Evolutionary conservation across 2,888 invertebrate genomes (phyloP).

Genomic region (Eupithecia centaureata): DNA sequence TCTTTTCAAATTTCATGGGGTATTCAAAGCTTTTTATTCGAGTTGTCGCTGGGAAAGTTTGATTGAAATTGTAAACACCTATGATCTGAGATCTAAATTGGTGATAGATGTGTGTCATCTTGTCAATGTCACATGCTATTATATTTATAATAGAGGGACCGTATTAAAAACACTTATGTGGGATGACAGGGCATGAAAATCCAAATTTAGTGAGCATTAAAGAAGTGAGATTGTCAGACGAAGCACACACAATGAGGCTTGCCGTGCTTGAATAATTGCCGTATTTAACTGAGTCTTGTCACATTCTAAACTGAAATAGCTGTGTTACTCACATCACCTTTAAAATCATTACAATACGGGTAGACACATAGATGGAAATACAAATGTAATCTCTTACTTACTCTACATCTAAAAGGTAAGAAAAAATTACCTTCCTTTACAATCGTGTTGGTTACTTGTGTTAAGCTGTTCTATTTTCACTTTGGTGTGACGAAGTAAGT

Average conservation of each 20-base stretch:
- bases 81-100: conserved; percentile 43
- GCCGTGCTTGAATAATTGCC: conserved; percentile 77
- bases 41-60: conserved; percentile 23
- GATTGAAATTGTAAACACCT: conserved; percentile 24
- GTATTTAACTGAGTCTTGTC: conserved; percentile 69
- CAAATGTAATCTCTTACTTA: not conserved
- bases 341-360: not conserved
- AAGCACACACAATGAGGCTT: conserved; percentile 70
- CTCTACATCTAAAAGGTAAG: not conserved
- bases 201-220: conserved; percentile 72
- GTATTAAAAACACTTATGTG: conserved; percentile 69
- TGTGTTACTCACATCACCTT: conserved; percentile 7
- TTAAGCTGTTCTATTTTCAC: conserved; percentile 28
- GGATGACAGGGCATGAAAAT: conserved; percentile 79
- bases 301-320: conserved; percentile 38
- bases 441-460: not conserved
- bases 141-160: conserved; percentile 61
- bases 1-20: conserved; percentile 58
- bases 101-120: conserved; percentile 48
- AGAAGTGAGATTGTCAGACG: conserved; percentile 52
- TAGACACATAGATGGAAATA: not conserved
- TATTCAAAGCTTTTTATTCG: conserved; percentile 43
- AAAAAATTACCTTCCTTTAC: not conserved
- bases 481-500: conserved; percentile 51
- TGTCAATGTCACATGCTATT: conserved; percentile 61